Evolutionary conservation across 2,797 vertebrate species (phyloP).

Genomic region (Myotis planiceps): DNA sequence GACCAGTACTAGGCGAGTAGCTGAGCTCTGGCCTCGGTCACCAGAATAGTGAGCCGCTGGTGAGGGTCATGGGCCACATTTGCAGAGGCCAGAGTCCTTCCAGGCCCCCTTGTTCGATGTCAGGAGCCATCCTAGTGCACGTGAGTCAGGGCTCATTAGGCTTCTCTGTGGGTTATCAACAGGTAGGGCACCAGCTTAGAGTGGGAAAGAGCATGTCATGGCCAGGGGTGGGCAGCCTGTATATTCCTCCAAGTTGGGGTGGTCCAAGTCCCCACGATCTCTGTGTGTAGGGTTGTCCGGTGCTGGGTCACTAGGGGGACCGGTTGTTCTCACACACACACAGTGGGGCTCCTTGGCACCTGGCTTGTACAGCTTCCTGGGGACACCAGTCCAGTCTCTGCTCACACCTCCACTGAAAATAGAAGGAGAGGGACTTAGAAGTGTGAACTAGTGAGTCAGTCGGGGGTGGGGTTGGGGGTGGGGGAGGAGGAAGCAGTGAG

Average conservation of each 20-base stretch:
- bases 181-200: neutral
- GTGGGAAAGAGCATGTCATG: slow-evolving; percentile 85
- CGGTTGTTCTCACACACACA: slow-evolving; percentile 89
- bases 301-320: slow-evolving; percentile 70
- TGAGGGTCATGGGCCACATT: neutral
- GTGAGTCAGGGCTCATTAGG: neutral
- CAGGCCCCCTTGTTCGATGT: neutral
- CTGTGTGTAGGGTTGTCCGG: slow-evolving; percentile 14
- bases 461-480: neutral
- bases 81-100: neutral
- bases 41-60: neutral
- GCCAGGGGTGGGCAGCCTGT: slow-evolving; percentile 88
- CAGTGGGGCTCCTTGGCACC: slow-evolving; percentile 88
- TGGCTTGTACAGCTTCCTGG: slow-evolving; percentile 90
- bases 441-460: neutral
- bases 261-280: slow-evolving; percentile 85
- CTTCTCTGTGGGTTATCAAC: neutral
- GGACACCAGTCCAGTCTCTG: slow-evolving; percentile 94
- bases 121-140: neutral
- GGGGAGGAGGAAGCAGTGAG: neutral
- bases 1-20: neutral
- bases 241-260: slow-evolving; percentile 90
- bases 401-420: slow-evolving; percentile 91
- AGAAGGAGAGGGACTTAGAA: slow-evolving; percentile 43
- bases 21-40: neutral